Evolutionary conservation across 2,888 invertebrate genomes (phyloP).

Genomic region (Brassicogethes aeneus): DNA sequence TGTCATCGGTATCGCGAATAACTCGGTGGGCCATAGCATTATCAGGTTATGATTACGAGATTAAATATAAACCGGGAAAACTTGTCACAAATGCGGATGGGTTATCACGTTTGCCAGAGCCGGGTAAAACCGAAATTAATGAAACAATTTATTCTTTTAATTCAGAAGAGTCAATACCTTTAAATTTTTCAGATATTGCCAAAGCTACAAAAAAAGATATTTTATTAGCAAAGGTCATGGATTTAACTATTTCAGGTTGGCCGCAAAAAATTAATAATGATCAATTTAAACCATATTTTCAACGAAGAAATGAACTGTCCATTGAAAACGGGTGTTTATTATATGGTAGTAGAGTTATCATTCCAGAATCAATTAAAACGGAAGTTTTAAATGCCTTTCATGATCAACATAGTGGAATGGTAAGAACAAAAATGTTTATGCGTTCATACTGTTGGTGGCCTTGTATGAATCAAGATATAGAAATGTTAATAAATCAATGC

Average conservation of each 20-base stretch:
- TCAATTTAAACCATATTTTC: constrained; percentile 4
- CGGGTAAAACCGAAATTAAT: constrained; percentile 5
- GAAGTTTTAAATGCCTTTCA: constrained; percentile 8
- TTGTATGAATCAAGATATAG: constrained; percentile 5
- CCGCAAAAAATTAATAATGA: not conserved
- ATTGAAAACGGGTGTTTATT: constrained; percentile 1
- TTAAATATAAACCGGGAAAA: constrained; percentile 12
- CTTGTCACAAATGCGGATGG: constrained; percentile 12
- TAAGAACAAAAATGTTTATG: constrained; percentile 6
- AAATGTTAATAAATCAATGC: constrained; percentile 6
- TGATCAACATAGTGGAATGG: constrained; percentile 9
- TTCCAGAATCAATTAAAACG: constrained; percentile 2
- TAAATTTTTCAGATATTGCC: constrained; percentile 5
- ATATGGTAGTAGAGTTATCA: constrained; percentile 2
- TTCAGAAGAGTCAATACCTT: constrained; percentile 4
- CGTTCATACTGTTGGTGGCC: constrained; percentile 9
- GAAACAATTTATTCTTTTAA: constrained; percentile 6
- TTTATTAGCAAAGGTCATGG: constrained; percentile 4
- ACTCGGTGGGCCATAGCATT: constrained; percentile 14
- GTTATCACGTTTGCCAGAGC: constrained; percentile 8
- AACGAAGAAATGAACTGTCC: constrained; percentile 3
- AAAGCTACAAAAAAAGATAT: constrained; percentile 6
- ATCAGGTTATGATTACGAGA: constrained; percentile 14
- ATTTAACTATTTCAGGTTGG: not conserved
- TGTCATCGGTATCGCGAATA: constrained; percentile 12